Percentiles rank a stretch among this genome's conserved stretches.
phyloP scores from a whole-genome alignment of 1,140 invertebrate genomes.

The Protaetia brevitarsis region DNA sequence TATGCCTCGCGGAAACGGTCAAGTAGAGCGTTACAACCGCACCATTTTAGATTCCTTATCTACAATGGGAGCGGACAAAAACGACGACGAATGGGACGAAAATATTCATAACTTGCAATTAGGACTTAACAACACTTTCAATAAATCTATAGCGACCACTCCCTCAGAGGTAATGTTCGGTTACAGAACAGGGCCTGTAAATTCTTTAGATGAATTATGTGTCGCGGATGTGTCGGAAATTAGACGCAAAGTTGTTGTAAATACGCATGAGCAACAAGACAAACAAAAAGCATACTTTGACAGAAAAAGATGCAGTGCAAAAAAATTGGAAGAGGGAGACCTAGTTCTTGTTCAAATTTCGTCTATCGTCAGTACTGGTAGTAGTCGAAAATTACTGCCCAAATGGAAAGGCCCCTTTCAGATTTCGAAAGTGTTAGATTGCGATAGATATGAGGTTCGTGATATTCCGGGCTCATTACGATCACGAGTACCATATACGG shows the following conservation, averaged over 20 bases:
- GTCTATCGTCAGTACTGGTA: neutral
- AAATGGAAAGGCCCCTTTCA: slow-evolving; percentile 12
- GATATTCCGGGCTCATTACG: neutral
- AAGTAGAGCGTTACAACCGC: slow-evolving; percentile 29
- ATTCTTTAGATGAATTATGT: neutral
- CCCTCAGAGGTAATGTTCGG: slow-evolving; percentile 6
- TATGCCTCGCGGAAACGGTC: slow-evolving; percentile 39
- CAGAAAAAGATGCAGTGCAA: neutral
- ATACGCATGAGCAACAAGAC: neutral
- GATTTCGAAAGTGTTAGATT: neutral
- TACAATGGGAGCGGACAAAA: neutral
- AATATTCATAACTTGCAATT: neutral
- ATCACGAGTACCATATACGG: neutral
- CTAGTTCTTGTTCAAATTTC: slow-evolving; percentile 11
- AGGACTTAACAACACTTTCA: slow-evolving; percentile 1
- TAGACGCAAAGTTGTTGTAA: neutral
- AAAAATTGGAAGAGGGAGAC: neutral
- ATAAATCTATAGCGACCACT: neutral
- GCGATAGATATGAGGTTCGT: neutral
- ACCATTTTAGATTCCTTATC: neutral
- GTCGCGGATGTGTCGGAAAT: neutral
- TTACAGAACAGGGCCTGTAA: neutral
- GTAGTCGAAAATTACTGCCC: slow-evolving; percentile 3
- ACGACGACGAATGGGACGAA: slow-evolving; percentile 19
- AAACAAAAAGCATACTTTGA: neutral